Evolutionary conservation across 2,888 invertebrate species (phyloP), one percentile per base, ranked within the genome.

Genomic region (Nesidiocoris tenuis): DNA sequence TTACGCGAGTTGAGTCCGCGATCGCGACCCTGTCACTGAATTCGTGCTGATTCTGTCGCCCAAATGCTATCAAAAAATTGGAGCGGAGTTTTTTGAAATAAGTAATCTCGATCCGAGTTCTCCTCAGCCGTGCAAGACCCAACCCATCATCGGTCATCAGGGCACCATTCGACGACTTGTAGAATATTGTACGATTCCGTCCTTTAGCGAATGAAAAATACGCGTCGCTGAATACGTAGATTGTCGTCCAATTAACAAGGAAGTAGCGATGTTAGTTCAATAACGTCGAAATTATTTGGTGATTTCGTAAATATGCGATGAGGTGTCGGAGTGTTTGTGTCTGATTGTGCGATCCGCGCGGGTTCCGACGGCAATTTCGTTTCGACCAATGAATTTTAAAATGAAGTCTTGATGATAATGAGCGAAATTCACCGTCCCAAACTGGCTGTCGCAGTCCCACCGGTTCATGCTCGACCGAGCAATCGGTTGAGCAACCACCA

Each of bases 401-500:
- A 72, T 72, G 72, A 72, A 72, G 72, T 61, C 63, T 72, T 72
- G 61, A 72, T 72, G 74, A 77, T 77, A 77, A 78, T 78, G 79
- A 79, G 79, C 76, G 77, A 79, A 64, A 76, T 79, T 67, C 79
- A 78, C 74, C 76, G 79, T 57, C 76, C 78, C 19, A 78, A 77
- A 72, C 63, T 77, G 78, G 76, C 77, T 56, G 75, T 77, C 39
- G 74, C 80, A 61, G 79, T 88, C 81, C 88, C 88, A 79, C 86
- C 87, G 76, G 88, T 88, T 59, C 88, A 88, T 81, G 88, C 87
- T 79, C 84, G 86, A 78, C 85, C 86, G 78, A 85, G 84, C 80
- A 78, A 79, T 57, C 84, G 87, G 82, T 84, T 88, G 80, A 87
- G 87, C 81, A 88, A 87, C 80, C 94, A 95, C 85, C 94, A 94